A percentile compares a stretch with the other conserved stretches of the same genome.
phyloP scores from a whole-genome alignment of 35 echinoderm and acorn worm genomes.

The Holothuria glaberrima region DNA sequence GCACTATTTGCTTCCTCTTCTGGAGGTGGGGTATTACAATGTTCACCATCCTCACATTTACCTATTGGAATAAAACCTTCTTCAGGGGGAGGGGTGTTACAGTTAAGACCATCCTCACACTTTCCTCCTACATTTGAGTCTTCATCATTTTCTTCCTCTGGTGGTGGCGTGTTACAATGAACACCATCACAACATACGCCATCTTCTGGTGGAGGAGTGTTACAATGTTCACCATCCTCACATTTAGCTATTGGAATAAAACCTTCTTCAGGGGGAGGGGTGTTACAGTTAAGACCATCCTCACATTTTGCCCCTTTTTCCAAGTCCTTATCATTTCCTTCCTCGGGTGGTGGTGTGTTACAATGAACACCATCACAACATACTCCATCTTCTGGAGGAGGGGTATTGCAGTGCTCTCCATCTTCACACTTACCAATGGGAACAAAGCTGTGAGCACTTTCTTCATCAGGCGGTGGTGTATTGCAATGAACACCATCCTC shows the following conservation, averaged over 20 bases:
- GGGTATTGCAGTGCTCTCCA: constrained; percentile 92
- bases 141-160: constrained; percentile 59
- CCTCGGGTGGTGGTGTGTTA: constrained; percentile 88
- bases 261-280: constrained; percentile 74
- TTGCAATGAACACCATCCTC: constrained; percentile 82
- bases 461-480: constrained; percentile 88
- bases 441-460: constrained; percentile 27
- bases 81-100: constrained; percentile 88
- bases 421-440: constrained; percentile 65
- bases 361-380: constrained; percentile 84
- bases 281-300: constrained; percentile 90
- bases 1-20: constrained; percentile 75
- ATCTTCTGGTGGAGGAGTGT: constrained; percentile 63
- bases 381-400: constrained; percentile 71
- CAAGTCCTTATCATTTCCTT: constrained; percentile 19
- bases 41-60: constrained; percentile 67
- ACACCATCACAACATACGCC: constrained; percentile 56
- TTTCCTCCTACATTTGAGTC: constrained; percentile 24
- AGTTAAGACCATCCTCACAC: constrained; percentile 78
- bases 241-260: constrained; percentile 25
- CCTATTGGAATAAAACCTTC: constrained; percentile 67
- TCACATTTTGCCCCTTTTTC: too few relatives aligned
- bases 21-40: constrained; percentile 72
- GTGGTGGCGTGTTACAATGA: constrained; percentile 89
- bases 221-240: constrained; percentile 65